Evolutionary conservation across 2,113 vertebrate genomes (phyloP), one percentile per base, ranked within the genome.

Genomic region (Pterocles gutturalis): DNA sequence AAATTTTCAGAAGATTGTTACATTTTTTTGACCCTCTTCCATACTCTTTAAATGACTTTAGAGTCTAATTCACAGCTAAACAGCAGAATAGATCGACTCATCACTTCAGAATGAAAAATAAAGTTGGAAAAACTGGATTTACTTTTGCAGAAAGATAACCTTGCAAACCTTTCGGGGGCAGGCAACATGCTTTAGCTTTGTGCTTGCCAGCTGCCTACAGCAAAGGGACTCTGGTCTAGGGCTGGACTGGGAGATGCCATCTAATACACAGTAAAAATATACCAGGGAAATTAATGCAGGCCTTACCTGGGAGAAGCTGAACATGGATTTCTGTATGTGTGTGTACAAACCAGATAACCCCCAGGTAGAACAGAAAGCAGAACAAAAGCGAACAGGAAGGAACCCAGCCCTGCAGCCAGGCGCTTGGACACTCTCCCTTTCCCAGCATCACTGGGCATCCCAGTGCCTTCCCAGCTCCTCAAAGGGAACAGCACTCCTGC

Each of bases 361-460:
- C 10, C 60, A 61, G 45, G 64, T 73, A 46, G 83, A 77, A 49
- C 15, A 38, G n/a, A 45, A 71, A 25, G 26, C 61, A 79, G 51
- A 83, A n/a, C 26, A 28, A 83, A n/a, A 45, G 22, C 16, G 24
- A 36, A 65, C 46, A 79, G 33, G 29, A 58, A 38, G 12, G 71
- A 92, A 67, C 9, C 10, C 55, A 78, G 29, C 13, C 16, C 7
- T 6, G 9, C 16, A 33, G 31, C 25, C 57, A 36, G 5, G 6
- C 25, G 17, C 73, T 69, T 4, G 3, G 29, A 10, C 7, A 38
- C 16, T 8, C 3, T 66, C 11, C 28, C 57, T 31, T 25, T 31
- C 64, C 64, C 58, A 55, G 7, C 38, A n/a, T 22, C 43, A 2
- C 54, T 0, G 2, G 10, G 9, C 0, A 0, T 6, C 21, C 31